Conservation (phyloP, 2,797 vertebrate species). For the Aldrovandia affinis region DNA sequence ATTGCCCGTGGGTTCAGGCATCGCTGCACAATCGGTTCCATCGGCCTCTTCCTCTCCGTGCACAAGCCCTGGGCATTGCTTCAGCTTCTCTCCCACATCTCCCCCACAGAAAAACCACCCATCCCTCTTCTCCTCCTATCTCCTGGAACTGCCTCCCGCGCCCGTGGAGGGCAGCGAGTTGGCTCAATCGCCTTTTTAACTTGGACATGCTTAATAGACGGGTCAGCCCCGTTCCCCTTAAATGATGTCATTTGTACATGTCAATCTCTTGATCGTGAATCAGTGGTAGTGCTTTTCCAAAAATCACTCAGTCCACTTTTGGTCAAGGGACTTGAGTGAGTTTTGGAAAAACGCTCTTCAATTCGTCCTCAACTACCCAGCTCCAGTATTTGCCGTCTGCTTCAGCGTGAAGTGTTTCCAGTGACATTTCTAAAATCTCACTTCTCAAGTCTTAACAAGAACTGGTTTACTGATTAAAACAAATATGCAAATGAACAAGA, state of each 20-base stretch:
- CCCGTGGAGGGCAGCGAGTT: constrained; percentile 49
- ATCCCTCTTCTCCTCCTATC: constrained; percentile 51
- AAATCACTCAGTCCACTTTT: too few species aligned
- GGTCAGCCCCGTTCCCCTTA: neutral
- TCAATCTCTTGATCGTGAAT: constrained; percentile 8
- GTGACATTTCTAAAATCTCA: constrained; percentile 2
- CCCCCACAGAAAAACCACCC: constrained; percentile 28
- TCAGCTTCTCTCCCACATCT: constrained; percentile 11
- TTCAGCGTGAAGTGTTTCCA: neutral
- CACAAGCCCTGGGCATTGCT: constrained; percentile 49
- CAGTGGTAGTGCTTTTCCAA: too few species aligned
- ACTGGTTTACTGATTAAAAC: neutral
- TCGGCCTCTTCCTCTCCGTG: constrained; percentile 41
- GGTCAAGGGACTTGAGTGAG: too few species aligned
- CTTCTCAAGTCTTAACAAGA: neutral
- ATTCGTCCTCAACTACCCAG: neutral
- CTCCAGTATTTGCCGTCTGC: neutral
- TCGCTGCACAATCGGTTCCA: constrained; percentile 44
- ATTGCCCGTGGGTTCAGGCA: constrained; percentile 39
- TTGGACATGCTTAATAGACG: neutral
- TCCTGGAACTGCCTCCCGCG: constrained; percentile 43
- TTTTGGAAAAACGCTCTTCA: too few species aligned
- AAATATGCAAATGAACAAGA: constrained; percentile 3
- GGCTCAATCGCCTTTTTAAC: constrained; percentile 42
- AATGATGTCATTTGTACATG: neutral